Conservation (phyloP, 2,888 invertebrate species). For the Conops quadrifasciatus region DNA sequence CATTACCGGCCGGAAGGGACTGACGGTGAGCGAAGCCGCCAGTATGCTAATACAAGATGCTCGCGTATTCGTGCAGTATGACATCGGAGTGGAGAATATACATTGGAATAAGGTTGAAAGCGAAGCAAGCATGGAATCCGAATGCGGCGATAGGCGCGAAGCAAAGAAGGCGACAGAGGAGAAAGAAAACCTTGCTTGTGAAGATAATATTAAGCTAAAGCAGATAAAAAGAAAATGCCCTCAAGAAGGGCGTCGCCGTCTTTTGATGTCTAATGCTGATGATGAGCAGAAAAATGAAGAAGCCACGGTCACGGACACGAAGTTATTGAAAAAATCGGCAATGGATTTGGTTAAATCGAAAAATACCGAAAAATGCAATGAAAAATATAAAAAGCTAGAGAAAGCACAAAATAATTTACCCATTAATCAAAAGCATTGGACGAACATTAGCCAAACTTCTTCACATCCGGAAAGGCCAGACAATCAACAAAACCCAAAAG, state of each 20-base stretch:
- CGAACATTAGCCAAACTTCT: not conserved
- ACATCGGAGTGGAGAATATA: conserved; percentile 77
- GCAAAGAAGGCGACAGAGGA: conserved; percentile 12
- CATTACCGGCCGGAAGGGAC: conserved; percentile 80
- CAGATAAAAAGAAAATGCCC: conserved; percentile 9
- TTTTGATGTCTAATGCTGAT: not conserved
- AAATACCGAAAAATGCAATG: not conserved
- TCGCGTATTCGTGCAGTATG: conserved; percentile 73
- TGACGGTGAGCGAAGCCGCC: conserved; percentile 86
- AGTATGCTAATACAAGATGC: conserved; percentile 80
- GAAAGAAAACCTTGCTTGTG: conserved; percentile 46
- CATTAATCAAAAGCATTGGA: not conserved
- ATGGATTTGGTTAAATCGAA: not conserved
- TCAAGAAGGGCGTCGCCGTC: not conserved
- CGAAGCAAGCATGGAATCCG: not conserved
- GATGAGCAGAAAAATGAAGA: not conserved
- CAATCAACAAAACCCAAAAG: not conserved
- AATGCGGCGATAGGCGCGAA: not conserved
- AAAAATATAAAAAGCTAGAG: not conserved
- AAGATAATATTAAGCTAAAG: conserved; percentile 38
- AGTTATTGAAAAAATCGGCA: conserved; percentile 11
- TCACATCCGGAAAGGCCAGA: not conserved
- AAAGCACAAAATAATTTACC: not conserved
- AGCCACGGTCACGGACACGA: not conserved
- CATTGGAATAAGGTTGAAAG: conserved; percentile 68